phyloP scores from a whole-genome alignment of 2,888 invertebrate genomes.

The Eremobia ochroleuca region DNA sequence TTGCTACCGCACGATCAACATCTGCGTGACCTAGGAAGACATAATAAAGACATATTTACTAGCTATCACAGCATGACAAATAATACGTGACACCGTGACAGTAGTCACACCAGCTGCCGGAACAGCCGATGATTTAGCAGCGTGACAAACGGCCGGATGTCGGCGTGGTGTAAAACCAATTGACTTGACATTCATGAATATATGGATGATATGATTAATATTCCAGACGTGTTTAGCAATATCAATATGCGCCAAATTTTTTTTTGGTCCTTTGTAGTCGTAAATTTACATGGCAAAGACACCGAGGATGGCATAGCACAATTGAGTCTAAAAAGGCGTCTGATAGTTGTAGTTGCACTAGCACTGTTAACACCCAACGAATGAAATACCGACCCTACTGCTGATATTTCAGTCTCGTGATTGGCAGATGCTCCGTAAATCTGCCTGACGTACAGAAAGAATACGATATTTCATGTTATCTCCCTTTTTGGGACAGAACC shows the following conservation, averaged over 20 bases:
- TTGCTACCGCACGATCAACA: slow-evolving; percentile 19
- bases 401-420: neutral
- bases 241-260: slow-evolving; percentile 1
- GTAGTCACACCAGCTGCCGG: slow-evolving; percentile 52
- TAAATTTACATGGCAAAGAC: neutral
- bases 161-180: slow-evolving; percentile 49
- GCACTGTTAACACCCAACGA: neutral
- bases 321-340: neutral
- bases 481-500: neutral
- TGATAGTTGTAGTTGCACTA: neutral
- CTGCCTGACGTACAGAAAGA: neutral
- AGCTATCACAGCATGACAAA: slow-evolving; percentile 25
- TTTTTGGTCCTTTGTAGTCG: slow-evolving; percentile 1
- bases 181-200: slow-evolving; percentile 43
- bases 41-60: slow-evolving; percentile 5
- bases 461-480: neutral
- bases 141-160: slow-evolving; percentile 53
- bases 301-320: neutral
- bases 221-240: slow-evolving; percentile 27
- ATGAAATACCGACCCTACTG: neutral
- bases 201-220: slow-evolving; percentile 41
- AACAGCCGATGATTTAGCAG: slow-evolving; percentile 44
- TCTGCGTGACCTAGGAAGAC: slow-evolving; percentile 46
- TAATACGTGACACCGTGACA: slow-evolving; percentile 38
- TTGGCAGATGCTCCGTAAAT: neutral